Percentiles rank a stretch among this genome's conserved stretches.
These are phyloP conservation scores for Spinibarbus caldwelli DNA, from an alignment of 2,797 vertebrate genomes.

Conservation along the genomic window DNA sequence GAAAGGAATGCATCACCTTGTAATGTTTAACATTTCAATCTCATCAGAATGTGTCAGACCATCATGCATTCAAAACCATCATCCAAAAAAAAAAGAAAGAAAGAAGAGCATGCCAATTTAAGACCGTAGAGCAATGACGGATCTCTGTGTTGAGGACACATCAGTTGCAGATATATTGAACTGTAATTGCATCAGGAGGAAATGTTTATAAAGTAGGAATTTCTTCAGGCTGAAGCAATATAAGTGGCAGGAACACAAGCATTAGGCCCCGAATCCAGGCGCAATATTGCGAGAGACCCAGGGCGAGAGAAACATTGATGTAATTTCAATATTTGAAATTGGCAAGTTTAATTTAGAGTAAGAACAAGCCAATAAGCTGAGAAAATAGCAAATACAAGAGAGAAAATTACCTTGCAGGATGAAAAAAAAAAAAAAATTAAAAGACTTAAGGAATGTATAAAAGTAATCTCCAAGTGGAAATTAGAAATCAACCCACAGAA, in stretches of 20 bases:
- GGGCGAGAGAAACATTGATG: conserved; percentile 90
- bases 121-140: conserved; percentile 18
- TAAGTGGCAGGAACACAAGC: conserved; percentile 77
- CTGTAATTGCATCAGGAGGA: conserved; percentile 51
- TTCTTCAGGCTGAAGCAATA: conserved; percentile 66
- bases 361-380: conserved; percentile 97
- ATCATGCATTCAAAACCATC: conserved; percentile 22
- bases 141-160: conserved; percentile 38
- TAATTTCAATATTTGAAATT: conserved; percentile 99
- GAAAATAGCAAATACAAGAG: conserved; percentile 91
- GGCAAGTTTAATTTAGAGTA: conserved; percentile 99
- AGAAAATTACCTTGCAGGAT: conserved; percentile 92
- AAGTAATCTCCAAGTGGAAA: conserved; percentile 99
- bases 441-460: conserved; percentile 99
- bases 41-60: conserved; percentile 5
- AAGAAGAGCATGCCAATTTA: too few relatives aligned
- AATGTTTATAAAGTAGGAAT: conserved; percentile 54
- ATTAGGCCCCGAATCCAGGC: conserved; percentile 74
- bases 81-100: neutral
- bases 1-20: neutral
- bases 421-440: conserved; percentile 86
- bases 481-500: conserved; percentile 99
- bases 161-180: conserved; percentile 39
- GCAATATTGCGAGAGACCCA: conserved; percentile 92
- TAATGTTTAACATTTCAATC: conserved; percentile 18